Evolutionary conservation across 2,797 vertebrate genomes (phyloP).

Genomic region (Lepilemur ruficaudatus): DNA sequence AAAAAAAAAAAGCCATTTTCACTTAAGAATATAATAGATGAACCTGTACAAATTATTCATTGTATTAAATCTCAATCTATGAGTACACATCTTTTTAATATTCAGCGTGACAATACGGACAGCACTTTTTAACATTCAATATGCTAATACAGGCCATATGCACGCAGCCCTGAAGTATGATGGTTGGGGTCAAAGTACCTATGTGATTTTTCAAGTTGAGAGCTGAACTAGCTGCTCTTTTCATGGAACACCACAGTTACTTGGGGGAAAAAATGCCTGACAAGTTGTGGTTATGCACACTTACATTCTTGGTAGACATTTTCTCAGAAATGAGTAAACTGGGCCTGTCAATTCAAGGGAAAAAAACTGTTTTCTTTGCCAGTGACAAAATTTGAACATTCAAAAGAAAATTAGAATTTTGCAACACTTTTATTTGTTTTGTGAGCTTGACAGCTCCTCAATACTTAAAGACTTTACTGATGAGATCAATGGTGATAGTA

Average conservation of each 20-base stretch:
- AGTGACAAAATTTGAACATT: not conserved
- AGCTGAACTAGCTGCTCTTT: not conserved
- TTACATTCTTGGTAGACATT: not conserved
- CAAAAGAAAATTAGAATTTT: not conserved
- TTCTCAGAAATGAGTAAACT: not conserved
- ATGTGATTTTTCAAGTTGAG: no score
- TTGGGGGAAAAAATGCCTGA: not conserved
- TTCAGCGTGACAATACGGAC: not conserved
- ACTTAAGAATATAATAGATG: not conserved
- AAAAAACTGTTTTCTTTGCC: not conserved
- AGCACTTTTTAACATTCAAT: not conserved
- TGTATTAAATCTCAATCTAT: not conserved
- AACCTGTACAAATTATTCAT: not conserved
- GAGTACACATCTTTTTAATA: not conserved
- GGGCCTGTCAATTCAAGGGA: not conserved
- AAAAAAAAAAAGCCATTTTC: not conserved
- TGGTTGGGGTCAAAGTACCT: rapidly evolving
- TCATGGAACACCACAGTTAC: not conserved
- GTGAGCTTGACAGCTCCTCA: not conserved
- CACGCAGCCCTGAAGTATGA: not conserved
- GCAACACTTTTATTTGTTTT: not conserved
- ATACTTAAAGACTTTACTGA: not conserved
- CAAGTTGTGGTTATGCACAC: not conserved
- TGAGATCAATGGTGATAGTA: not conserved
- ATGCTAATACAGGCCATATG: not conserved